Conservation (phyloP, 2,888 invertebrate species). For the Steinernema scapterisci region DNA sequence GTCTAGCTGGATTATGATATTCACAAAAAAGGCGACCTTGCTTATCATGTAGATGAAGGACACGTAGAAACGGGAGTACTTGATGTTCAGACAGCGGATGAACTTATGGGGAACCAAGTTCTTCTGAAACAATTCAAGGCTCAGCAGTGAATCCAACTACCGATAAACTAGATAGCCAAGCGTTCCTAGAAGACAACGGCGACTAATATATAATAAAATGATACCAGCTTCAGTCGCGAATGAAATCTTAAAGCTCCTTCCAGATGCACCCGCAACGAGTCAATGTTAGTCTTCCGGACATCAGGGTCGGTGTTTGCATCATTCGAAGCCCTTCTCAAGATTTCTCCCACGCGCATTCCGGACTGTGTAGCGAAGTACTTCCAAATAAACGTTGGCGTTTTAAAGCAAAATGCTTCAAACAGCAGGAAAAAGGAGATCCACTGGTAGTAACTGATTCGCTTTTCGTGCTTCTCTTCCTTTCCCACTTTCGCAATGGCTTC, state of each 20-base stretch:
- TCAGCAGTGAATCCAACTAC: too few species aligned
- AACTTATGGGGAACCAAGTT: conserved; percentile 56
- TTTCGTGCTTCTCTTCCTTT: conserved; percentile 35
- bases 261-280: conserved; percentile 59
- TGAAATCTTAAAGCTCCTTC: conserved; percentile 64
- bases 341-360: conserved; percentile 65
- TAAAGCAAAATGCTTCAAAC: conserved; percentile 64
- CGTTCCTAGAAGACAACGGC: too few species aligned
- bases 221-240: conserved; percentile 58
- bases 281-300: conserved; percentile 59
- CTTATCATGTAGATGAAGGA: conserved; percentile 60
- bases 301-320: conserved; percentile 63
- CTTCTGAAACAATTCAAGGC: conserved; percentile 53
- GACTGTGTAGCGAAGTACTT: conserved; percentile 65
- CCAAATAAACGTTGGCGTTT: conserved; percentile 64
- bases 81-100: conserved; percentile 56
- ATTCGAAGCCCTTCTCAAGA: conserved; percentile 60
- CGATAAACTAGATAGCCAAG: too few species aligned
- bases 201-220: too few species aligned
- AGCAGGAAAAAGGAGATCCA: conserved; percentile 62
- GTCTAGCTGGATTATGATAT: conserved; percentile 51
- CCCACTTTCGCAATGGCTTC: conserved; percentile 42
- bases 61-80: conserved; percentile 58
- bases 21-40: conserved; percentile 56
- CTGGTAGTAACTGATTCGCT: conserved; percentile 45